Evolutionary conservation across 2,797 vertebrate genomes (phyloP).

Genomic region (Thripadectes ignobilis): DNA sequence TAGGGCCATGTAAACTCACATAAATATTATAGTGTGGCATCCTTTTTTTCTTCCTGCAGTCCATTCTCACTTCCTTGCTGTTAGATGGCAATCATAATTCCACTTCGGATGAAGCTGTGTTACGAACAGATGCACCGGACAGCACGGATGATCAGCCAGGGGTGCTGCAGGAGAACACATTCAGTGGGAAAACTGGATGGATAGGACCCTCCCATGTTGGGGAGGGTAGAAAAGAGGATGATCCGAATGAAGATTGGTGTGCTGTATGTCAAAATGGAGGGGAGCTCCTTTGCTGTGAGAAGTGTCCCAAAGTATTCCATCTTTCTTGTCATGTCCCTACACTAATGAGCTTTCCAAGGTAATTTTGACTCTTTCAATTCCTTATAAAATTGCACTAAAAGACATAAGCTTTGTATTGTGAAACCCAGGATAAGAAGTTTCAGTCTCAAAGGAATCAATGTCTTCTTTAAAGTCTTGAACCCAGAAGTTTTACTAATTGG

Average conservation of each 20-base stretch:
- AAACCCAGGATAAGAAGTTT: not conserved
- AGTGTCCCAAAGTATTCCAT: constrained; percentile 85
- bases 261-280: constrained; percentile 85
- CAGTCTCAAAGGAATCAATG: not conserved
- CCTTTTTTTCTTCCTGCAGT: constrained; percentile 48
- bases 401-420: not conserved
- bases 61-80: constrained; percentile 78
- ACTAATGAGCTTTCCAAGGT: constrained; percentile 81
- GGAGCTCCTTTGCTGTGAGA: constrained; percentile 83
- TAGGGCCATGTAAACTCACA: not conserved
- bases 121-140: constrained; percentile 78
- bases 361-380: not conserved
- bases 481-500: not conserved
- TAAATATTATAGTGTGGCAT: not conserved
- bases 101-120: constrained; percentile 57
- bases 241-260: constrained; percentile 85
- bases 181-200: constrained; percentile 70
- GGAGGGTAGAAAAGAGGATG: constrained; percentile 80
- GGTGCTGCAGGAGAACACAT: constrained; percentile 43
- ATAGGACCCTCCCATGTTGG: constrained; percentile 39
- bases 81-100: constrained; percentile 71
- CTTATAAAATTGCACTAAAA: not conserved
- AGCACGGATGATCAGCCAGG: constrained; percentile 79
- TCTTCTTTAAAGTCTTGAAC: not conserved
- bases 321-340: constrained; percentile 82